A percentile compares a stretch with the other conserved stretches of the same genome.
phyloP scores from a whole-genome alignment of 2,888 invertebrate genomes.

The Molorchus minor region DNA sequence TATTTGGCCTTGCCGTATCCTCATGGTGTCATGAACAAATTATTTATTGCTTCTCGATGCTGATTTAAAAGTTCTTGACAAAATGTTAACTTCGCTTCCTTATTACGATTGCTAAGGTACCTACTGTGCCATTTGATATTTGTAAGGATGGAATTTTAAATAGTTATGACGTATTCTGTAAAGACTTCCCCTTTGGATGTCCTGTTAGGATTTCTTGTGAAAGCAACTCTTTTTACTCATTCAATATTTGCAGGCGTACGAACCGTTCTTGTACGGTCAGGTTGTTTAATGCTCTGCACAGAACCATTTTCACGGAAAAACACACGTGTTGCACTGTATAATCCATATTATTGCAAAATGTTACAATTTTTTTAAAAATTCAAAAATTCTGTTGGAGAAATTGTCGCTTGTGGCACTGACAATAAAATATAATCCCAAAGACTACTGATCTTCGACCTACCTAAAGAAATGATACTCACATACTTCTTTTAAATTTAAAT shows the following conservation, averaged over 20 bases:
- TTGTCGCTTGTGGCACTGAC: too few relatives aligned
- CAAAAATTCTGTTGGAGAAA: too few relatives aligned
- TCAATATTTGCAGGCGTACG: not conserved
- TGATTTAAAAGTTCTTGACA: not conserved
- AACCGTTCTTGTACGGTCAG: not conserved
- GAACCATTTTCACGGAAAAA: not conserved
- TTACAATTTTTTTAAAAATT: not conserved
- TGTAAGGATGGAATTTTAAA: not conserved
- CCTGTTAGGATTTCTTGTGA: not conserved
- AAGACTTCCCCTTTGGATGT: not conserved
- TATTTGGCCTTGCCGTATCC: too few relatives aligned
- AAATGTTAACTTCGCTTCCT: too few relatives aligned
- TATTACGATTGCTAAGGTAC: not conserved
- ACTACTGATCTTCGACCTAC: not conserved
- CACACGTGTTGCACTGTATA: not conserved
- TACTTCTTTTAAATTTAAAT: not conserved
- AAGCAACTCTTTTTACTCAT: not conserved
- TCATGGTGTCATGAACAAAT: not conserved
- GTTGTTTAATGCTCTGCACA: not conserved
- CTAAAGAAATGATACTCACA: not conserved
- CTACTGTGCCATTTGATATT: not conserved
- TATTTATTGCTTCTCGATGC: not conserved
- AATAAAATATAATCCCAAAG: not conserved
- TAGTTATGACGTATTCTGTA: not conserved
- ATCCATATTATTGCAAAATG: not conserved